Base-by-base conservation (phyloP, 2,797 vertebrate genomes). In the Lindbergichthys nudifrons region DNA sequence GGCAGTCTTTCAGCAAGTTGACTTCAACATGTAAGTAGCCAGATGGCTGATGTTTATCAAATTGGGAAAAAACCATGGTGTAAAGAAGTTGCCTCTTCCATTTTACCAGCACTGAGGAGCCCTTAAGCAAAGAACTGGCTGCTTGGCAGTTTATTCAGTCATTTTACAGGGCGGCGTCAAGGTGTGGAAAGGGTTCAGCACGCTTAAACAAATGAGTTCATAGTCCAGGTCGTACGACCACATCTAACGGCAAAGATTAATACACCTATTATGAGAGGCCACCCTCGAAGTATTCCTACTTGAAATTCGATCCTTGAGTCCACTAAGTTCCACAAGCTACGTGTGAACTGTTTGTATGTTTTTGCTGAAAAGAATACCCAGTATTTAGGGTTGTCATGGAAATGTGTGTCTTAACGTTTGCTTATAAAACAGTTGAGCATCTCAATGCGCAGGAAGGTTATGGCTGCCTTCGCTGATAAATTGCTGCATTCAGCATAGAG, bases 41-140 rank as follows among this genome's bases (percentile, higher is more conserved):
- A 84, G 61, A 70, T 73, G 77, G 75, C 63, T 76, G 5, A 66
- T 80, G 74, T 66, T 77, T 64, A 74, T 75, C 51, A 64, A 62
- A 65, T 32, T 73, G 32, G 2, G 30, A 68, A 62, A 36, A 59
- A 65, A 63, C 62, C 2, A 18, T 36, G 30, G 41, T 51, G 54
- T 65, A 53, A 70, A 62, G 23, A 51, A 36, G 19, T 61, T 23
- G 50, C n/a, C 12, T 39, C 26, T 32, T 21, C 18, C 1, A 67
- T 58, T 51, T 72, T 69, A 65, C 16, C 41, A 47, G 47, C 11
- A 13, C 47, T 15, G 36, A 56, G 47, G 19, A 36, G 11, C 36
- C 42, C 30, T 69, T 71, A 53, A 62, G 51, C 75, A 48, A 71
- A 50, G 51, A 41, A 53, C 62, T 51, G 23, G 0, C 39, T 51